phyloP scores from a whole-genome alignment of 1,140 invertebrate species.

The Drepana arcuata region DNA sequence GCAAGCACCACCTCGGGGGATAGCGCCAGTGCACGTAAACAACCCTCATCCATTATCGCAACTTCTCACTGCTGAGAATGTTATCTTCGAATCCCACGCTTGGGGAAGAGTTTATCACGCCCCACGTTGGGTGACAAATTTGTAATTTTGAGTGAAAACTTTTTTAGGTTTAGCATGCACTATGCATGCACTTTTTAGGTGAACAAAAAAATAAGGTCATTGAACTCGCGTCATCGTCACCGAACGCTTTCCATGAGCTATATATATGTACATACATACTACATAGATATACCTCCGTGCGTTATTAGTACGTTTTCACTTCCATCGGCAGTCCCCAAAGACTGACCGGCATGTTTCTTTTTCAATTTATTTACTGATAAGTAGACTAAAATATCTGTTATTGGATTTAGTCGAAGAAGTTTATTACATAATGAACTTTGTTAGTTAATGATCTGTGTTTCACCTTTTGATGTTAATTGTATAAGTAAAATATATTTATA shows the following conservation, averaged over 20 bases:
- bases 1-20: constrained; percentile 23
- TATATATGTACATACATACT: too few relatives aligned
- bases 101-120: constrained; percentile 11
- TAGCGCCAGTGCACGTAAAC: constrained; percentile 31
- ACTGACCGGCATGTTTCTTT: too few relatives aligned
- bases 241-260: neutral
- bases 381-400: too few relatives aligned
- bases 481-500: too few relatives aligned
- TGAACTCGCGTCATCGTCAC: neutral
- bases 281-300: too few relatives aligned
- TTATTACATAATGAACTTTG: too few relatives aligned
- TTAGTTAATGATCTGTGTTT: too few relatives aligned
- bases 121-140: constrained; percentile 17
- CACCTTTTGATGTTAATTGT: too few relatives aligned
- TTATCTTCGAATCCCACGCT: constrained; percentile 9
- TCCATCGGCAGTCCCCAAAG: neutral
- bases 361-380: too few relatives aligned
- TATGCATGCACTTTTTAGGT: neutral
- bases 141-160: neutral
- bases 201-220: neutral
- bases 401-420: too few relatives aligned
- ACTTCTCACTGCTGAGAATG: constrained; percentile 6
- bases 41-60: constrained; percentile 27
- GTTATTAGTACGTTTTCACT: neutral
- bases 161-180: neutral